Evolutionary conservation across 2,113 vertebrate species (phyloP).

Genomic region (Hemichromis elongatus): DNA sequence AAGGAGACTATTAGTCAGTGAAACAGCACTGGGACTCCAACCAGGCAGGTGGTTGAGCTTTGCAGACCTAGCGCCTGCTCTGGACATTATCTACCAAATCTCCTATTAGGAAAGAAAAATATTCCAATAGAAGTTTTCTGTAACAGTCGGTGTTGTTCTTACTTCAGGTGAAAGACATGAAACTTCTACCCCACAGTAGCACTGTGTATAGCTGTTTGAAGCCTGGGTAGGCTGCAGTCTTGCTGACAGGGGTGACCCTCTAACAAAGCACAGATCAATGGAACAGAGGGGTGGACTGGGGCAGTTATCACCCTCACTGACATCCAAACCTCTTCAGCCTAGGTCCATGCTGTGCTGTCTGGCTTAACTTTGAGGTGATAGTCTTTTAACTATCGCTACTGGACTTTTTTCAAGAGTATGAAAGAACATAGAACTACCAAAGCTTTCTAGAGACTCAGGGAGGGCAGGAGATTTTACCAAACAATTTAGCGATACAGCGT

Average conservation of each 20-base stretch:
- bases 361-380: background rate
- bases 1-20: conserved; percentile 37
- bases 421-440: background rate
- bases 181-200: background rate
- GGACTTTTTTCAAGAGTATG: background rate
- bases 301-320: conserved; percentile 8
- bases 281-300: conserved; percentile 1
- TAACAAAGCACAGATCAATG: conserved; percentile 31
- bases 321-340: background rate
- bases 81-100: conserved; percentile 28
- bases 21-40: conserved; percentile 37
- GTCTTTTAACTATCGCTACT: conserved; percentile 3
- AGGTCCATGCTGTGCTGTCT: conserved; percentile 16
- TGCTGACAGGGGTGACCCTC: conserved; percentile 35
- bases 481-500: background rate
- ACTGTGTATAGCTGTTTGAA: conserved; percentile 4
- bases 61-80: conserved; percentile 17
- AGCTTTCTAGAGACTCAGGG: background rate
- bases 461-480: background rate
- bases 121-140: conserved; percentile 17
- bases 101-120: conserved; percentile 31
- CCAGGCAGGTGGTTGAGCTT: conserved; percentile 23
- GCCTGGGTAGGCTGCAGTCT: conserved; percentile 4
- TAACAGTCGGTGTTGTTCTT: background rate
- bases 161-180: conserved; percentile 16